phyloP scores from a whole-genome alignment of 2,888 invertebrate species.

The Apamea sordens region DNA sequence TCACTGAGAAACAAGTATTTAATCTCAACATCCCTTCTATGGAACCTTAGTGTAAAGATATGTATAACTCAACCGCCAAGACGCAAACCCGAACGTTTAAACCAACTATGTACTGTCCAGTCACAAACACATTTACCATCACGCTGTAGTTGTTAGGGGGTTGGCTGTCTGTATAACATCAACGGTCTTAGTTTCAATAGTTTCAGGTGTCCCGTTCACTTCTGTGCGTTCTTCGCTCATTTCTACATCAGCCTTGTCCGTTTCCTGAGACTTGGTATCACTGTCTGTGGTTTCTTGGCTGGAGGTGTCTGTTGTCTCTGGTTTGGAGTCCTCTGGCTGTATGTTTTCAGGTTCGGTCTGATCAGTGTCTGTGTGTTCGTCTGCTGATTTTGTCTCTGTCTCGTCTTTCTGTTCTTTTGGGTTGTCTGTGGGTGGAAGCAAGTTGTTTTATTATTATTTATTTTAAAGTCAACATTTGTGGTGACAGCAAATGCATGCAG shows the following conservation, averaged over 20 bases:
- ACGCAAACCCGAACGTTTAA: slow-evolving; percentile 62
- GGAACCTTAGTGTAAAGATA: slow-evolving; percentile 56
- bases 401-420: slow-evolving; percentile 67
- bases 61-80: slow-evolving; percentile 48
- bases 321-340: slow-evolving; percentile 70
- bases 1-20: background rate
- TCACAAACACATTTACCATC: slow-evolving; percentile 70
- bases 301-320: slow-evolving; percentile 80
- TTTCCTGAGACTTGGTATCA: slow-evolving; percentile 69
- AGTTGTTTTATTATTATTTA: slow-evolving; percentile 19
- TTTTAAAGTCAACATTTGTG: slow-evolving; percentile 26
- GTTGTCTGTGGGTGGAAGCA: slow-evolving; percentile 66
- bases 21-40: background rate
- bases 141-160: slow-evolving; percentile 79
- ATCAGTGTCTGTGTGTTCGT: slow-evolving; percentile 67
- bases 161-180: slow-evolving; percentile 71
- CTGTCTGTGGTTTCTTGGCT: slow-evolving; percentile 79
- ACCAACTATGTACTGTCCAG: slow-evolving; percentile 62
- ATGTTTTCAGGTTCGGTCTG: slow-evolving; percentile 67
- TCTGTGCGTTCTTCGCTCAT: slow-evolving; percentile 64
- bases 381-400: slow-evolving; percentile 60
- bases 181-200: slow-evolving; percentile 72
- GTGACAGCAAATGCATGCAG: slow-evolving; percentile 61
- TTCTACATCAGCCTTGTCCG: slow-evolving; percentile 64
- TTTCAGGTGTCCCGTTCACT: slow-evolving; percentile 77